Conservation (phyloP, 1,140 invertebrate genomes). For the Lutraria rhynchaena region DNA sequence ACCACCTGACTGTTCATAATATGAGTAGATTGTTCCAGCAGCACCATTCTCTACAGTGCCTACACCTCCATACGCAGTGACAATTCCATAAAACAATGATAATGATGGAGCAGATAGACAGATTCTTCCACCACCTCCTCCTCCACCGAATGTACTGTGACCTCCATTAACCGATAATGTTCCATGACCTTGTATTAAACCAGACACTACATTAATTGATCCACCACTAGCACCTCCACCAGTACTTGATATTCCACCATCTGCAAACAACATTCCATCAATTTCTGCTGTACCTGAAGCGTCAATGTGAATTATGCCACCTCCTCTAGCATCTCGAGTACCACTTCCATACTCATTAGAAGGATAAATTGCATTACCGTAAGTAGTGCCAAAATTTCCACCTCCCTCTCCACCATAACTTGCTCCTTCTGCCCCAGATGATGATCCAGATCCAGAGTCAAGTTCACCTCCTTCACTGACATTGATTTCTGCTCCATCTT, state of each 20-base stretch:
- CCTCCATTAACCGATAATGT: conserved; percentile 64
- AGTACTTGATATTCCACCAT: conserved; percentile 48
- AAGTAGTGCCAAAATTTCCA: conserved; percentile 32
- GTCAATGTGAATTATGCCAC: conserved; percentile 65
- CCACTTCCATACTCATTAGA: conserved; percentile 65
- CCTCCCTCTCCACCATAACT: conserved; percentile 72
- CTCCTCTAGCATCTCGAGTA: conserved; percentile 58
- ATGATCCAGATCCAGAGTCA: conserved; percentile 42
- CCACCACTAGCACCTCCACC: conserved; percentile 71
- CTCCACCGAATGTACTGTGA: conserved; percentile 56
- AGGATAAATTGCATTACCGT: conserved; percentile 64
- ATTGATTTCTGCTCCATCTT: conserved; percentile 65
- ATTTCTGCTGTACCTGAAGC: conserved; percentile 36
- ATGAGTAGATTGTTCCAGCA: conserved; percentile 68
- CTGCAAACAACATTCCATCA: conserved; percentile 65
- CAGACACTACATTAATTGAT: conserved; percentile 61
- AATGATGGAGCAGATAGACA: conserved; percentile 53
- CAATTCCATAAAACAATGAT: conserved; percentile 60
- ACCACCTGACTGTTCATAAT: conserved; percentile 64
- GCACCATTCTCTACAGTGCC: conserved; percentile 62
- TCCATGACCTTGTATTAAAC: conserved; percentile 68
- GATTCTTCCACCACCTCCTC: conserved; percentile 69
- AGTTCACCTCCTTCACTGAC: conserved; percentile 58
- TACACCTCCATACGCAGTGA: conserved; percentile 63
- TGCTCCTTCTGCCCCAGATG: conserved; percentile 55